Evolutionary conservation across 2,113 vertebrate genomes (phyloP).

Genomic region (Haliaeetus leucogaster): DNA sequence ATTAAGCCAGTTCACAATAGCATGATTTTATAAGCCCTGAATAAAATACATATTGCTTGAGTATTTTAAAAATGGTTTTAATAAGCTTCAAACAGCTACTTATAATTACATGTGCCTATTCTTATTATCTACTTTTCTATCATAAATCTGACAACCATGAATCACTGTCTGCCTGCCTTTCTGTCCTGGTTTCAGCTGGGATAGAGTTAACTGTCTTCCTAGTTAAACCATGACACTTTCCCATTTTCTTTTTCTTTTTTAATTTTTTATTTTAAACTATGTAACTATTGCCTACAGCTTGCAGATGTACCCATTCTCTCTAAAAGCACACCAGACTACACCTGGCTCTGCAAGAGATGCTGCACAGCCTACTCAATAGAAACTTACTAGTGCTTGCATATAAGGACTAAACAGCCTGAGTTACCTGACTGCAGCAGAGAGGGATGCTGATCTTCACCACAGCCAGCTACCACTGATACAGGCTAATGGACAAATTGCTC

Average conservation of each 20-base stretch:
- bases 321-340: background rate
- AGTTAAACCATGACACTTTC: background rate
- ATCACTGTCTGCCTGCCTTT: background rate
- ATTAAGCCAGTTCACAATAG: background rate
- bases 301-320: background rate
- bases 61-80: background rate
- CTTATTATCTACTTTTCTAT: background rate
- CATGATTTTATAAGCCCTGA: background rate
- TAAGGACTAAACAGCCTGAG: background rate
- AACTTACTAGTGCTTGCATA: background rate
- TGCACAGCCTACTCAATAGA: background rate
- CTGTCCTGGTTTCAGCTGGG: no score
- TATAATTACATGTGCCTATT: background rate
- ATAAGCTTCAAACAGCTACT: background rate
- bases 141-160: background rate
- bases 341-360: background rate
- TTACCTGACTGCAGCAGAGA: background rate
- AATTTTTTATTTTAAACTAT: background rate
- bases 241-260: background rate
- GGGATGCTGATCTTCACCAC: background rate
- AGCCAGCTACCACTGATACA: background rate
- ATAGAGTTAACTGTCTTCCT: no score
- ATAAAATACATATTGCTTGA: background rate
- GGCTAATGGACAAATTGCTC: background rate
- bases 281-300: background rate